A percentile compares a stretch with the other conserved stretches of the same genome.
Conservation (phyloP, 2,797 vertebrate species). For the Sebastes minor region DNA sequence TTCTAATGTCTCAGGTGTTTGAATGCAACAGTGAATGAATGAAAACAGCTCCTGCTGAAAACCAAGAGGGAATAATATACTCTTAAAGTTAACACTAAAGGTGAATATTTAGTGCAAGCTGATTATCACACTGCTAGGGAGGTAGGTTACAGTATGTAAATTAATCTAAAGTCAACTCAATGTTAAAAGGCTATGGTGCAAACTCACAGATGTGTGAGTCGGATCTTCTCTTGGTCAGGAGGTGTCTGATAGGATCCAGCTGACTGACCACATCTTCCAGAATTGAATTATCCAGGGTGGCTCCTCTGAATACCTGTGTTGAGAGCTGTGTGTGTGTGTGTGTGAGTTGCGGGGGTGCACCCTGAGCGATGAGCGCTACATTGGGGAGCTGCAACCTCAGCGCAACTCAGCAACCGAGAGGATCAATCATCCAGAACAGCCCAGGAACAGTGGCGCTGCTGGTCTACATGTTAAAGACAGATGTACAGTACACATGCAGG, state of each 20-base stretch:
- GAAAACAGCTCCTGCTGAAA: background rate
- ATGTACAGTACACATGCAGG: background rate
- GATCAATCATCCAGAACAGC: slow-evolving; percentile 74
- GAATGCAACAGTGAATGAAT: background rate
- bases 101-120: background rate
- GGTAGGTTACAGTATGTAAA: too few relatives aligned
- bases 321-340: background rate
- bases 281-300: background rate
- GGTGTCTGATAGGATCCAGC: background rate
- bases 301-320: slow-evolving; percentile 4
- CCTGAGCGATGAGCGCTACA: slow-evolving; percentile 56
- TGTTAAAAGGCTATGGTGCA: background rate
- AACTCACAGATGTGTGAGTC: background rate
- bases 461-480: slow-evolving; percentile 15
- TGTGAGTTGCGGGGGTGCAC: slow-evolving; percentile 17
- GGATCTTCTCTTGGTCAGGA: slow-evolving; percentile 3
- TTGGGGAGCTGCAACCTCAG: slow-evolving; percentile 70
- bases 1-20: background rate
- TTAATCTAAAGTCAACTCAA: background rate
- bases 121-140: background rate
- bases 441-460: slow-evolving; percentile 25
- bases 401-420: slow-evolving; percentile 47
- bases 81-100: background rate
- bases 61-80: background rate
- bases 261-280: background rate